Conservation (phyloP, 2,797 vertebrate genomes). For the Acanthopagrus latus region DNA sequence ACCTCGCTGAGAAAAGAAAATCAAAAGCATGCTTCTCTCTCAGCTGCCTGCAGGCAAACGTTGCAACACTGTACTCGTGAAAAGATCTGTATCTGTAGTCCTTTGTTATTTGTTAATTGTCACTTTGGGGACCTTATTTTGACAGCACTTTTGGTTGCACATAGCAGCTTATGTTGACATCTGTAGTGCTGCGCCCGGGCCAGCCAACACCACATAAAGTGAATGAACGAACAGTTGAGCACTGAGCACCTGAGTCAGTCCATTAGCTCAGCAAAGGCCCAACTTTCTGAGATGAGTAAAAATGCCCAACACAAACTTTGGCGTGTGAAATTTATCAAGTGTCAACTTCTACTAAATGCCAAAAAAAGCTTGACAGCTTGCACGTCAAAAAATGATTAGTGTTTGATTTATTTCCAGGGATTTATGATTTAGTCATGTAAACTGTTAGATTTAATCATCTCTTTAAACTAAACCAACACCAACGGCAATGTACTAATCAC, state of each 20-base stretch:
- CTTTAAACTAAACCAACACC: slow-evolving; percentile 21
- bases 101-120: neutral
- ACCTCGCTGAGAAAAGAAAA: slow-evolving; percentile 38
- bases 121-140: too few relatives aligned
- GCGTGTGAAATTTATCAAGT: neutral
- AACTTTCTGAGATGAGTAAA: neutral
- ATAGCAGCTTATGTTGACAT: neutral
- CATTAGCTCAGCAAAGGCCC: slow-evolving; percentile 18
- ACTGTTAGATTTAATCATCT: slow-evolving; percentile 58
- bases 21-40: slow-evolving; percentile 1
- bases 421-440: slow-evolving; percentile 28
- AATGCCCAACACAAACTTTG: slow-evolving; percentile 5
- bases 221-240: neutral
- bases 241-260: slow-evolving; percentile 3
- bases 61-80: neutral
- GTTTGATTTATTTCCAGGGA: slow-evolving; percentile 25
- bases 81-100: neutral
- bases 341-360: neutral
- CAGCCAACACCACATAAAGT: neutral
- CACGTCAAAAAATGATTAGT: neutral
- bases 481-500: slow-evolving; percentile 30
- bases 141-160: too few relatives aligned
- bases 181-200: neutral
- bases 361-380: neutral
- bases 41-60: slow-evolving; percentile 7